Evolutionary conservation across 2,797 vertebrate genomes (phyloP), one percentile per base, ranked within the genome.

Genomic region (Percopsis omiscomaycus): DNA sequence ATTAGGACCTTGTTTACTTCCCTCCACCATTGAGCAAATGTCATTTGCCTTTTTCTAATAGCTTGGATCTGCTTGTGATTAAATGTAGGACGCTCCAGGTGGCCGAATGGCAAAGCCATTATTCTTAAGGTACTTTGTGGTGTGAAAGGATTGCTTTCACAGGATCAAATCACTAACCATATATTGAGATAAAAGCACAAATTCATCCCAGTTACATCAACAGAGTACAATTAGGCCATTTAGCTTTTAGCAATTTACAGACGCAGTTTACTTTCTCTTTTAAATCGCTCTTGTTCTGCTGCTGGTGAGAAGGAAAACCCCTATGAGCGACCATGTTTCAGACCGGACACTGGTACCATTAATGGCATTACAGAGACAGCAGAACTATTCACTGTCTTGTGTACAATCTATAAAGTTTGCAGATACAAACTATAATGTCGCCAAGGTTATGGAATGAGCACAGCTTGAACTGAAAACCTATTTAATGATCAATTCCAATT

Each of bases 1-100:
- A 67, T 78, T 80, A 78, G 58, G 55, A 55, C 28, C 59, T 63
- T 74, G 78, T 80, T 78, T 80, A 72, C 71, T 78, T 70, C 71
- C 59, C 67, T 74, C 64, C 75, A 57, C 62, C 49, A 66, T 56
- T 68, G 74, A 66, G 73, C 76, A 73, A 83, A 80, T 59, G 66
- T 69, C 68, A 61, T 57, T 59, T 57, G 47, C 12, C 44, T 37
- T 72, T 22, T 67, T 74, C 74, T 78, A 80, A 78, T 83, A 66
- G 70, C 63, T 71, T 66, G 68, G 56, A 63, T 27, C 28, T 55
- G 53, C 65, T 69, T 69, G 62, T 80, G 77, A 78, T 80, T 76
- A 73, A 72, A 74, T 74, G 71, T 45, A 27, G 57, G 65, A 50
- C 61, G 73, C 61, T 28, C 54, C 29, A 72, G 69, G 69, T 56